phyloP scores from a whole-genome alignment of 2,797 vertebrate genomes.

The Bovichtus diacanthus region DNA sequence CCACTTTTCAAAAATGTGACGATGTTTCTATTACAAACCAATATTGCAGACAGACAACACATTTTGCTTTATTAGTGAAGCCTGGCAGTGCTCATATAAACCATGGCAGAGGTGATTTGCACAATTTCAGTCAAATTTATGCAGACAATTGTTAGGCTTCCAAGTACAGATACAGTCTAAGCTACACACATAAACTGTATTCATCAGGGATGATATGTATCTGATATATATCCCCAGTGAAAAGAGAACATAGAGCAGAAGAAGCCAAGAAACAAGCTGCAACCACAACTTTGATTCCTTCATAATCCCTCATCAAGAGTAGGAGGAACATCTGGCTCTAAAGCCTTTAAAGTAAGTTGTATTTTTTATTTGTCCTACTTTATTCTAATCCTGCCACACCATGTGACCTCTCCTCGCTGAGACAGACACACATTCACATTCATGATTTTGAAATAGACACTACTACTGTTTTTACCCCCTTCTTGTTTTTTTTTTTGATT shows the following conservation, averaged over 20 bases:
- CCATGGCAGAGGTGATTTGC: not conserved
- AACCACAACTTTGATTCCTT: conserved; percentile 73
- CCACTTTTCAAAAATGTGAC: conserved; percentile 20
- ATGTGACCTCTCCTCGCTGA: conserved; percentile 65
- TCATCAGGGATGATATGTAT: conserved; percentile 18
- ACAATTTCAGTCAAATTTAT: not conserved
- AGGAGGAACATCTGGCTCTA: conserved; percentile 83
- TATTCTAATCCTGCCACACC: conserved; percentile 82
- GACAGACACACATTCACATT: conserved; percentile 59
- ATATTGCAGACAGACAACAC: not conserved
- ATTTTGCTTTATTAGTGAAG: conserved; percentile 8
- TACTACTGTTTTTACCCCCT: not conserved
- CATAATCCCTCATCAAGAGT: conserved; percentile 82
- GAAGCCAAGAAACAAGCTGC: conserved; percentile 59
- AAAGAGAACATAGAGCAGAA: conserved; percentile 29
- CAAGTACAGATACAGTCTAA: not conserved
- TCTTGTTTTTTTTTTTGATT: too few relatives aligned
- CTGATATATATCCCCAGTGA: conserved; percentile 10
- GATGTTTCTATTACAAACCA: conserved; percentile 43
- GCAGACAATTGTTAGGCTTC: conserved; percentile 5
- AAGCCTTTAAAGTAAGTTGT: conserved; percentile 85
- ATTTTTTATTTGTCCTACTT: conserved; percentile 88
- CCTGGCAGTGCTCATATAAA: conserved; percentile 5
- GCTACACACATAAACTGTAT: not conserved
- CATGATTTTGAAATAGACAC: conserved; percentile 66